phyloP scores from a whole-genome alignment of 1,140 invertebrate species.

The Temnothorax curvispinosus region DNA sequence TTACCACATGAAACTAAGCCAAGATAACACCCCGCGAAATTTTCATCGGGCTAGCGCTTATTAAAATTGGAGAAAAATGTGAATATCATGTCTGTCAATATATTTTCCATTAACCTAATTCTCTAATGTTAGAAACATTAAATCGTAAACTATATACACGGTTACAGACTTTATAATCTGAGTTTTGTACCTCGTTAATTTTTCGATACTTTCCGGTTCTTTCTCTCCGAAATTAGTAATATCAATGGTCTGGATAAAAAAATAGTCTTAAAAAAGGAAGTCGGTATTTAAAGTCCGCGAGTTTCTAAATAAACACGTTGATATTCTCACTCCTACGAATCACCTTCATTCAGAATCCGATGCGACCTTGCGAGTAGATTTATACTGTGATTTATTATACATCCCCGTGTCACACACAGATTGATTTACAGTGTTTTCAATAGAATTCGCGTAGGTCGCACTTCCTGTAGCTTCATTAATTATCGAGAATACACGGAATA shows the following conservation, averaged over 20 bases:
- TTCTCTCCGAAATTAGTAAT: conserved; percentile 12
- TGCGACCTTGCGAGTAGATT: not conserved
- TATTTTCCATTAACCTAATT: not conserved
- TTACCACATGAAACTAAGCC: conserved; percentile 13
- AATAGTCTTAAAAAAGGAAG: not conserved
- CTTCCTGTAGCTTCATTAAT: conserved; percentile 50
- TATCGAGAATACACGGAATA: conserved; percentile 17
- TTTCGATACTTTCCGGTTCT: not conserved
- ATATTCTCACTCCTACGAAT: not conserved
- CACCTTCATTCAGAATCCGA: conserved; percentile 30
- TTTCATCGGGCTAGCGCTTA: conserved; percentile 35
- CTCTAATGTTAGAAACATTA: conserved; percentile 17
- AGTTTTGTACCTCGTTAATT: not conserved
- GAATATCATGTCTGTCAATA: not conserved
- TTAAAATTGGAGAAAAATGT: conserved; percentile 40
- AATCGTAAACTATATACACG: not conserved
- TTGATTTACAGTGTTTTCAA: conserved; percentile 40
- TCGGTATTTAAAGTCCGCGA: not conserved
- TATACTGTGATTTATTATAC: conserved; percentile 34
- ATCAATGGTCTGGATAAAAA: not conserved
- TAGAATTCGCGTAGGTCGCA: conserved; percentile 13
- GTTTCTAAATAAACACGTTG: conserved; percentile 7
- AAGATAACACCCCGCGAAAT: conserved; percentile 34
- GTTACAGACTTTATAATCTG: conserved; percentile 6
- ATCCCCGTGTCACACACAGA: not conserved